Percentiles rank a stretch among this genome's conserved stretches.
Conservation (phyloP, 2,113 vertebrate genomes). For the Ctenomys sociabilis region DNA sequence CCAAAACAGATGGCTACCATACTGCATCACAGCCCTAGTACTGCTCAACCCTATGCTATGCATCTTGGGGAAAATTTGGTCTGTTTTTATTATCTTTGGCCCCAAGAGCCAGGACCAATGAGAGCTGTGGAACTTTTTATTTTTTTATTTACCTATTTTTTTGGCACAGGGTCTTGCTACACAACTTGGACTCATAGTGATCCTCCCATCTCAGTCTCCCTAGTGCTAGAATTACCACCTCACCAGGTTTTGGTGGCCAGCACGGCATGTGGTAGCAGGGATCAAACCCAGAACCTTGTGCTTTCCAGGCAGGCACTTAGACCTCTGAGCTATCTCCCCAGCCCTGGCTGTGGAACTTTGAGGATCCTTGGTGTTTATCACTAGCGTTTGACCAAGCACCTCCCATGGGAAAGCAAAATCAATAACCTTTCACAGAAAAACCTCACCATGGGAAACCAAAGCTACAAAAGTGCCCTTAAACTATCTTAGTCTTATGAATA, state of each 20-base stretch:
- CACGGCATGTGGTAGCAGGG: no score
- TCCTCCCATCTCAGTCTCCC: no score
- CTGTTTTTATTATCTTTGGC: background rate
- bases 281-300: no score
- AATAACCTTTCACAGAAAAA: conserved; percentile 75
- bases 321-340: no score
- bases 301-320: no score
- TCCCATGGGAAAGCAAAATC: conserved; percentile 66
- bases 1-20: background rate
- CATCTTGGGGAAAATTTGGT: conserved; percentile 17
- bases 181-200: no score
- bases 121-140: conserved; percentile 32
- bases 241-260: no score
- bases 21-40: background rate
- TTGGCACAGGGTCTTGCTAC: no score
- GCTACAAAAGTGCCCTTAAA: conserved; percentile 67
- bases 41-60: background rate
- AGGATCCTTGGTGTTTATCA: conserved; percentile 68
- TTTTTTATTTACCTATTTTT: no score
- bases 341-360: no score
- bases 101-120: conserved; percentile 10
- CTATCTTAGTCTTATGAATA: conserved; percentile 64
- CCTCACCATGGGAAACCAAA: conserved; percentile 69
- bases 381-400: conserved; percentile 65
- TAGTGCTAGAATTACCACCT: no score